These are phyloP conservation scores for Stenolophus ochropezus DNA, from an alignment of 2,888 invertebrate species.

Conservation along the genomic window DNA sequence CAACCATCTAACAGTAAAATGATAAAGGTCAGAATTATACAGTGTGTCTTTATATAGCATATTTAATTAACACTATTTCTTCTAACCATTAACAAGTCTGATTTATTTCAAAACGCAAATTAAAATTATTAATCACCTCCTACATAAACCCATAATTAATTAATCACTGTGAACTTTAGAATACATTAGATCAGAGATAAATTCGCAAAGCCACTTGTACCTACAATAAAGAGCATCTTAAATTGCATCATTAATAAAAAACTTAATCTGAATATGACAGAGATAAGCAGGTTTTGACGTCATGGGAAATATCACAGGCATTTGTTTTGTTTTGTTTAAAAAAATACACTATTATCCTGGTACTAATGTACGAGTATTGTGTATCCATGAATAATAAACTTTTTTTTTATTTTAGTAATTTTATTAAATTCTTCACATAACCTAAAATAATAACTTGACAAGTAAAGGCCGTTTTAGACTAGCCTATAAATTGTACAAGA, in stretches of 20 bases:
- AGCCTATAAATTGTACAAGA: too few relatives aligned
- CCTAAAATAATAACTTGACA: too few relatives aligned
- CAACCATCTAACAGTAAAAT: slow-evolving; percentile 14
- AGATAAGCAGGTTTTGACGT: neutral
- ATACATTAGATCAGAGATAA: slow-evolving; percentile 25
- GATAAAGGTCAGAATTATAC: slow-evolving; percentile 38
- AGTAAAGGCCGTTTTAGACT: too few relatives aligned
- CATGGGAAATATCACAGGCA: slow-evolving; percentile 1
- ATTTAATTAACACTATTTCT: slow-evolving; percentile 48
- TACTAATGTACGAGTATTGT: too few relatives aligned
- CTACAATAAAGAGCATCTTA: slow-evolving; percentile 6
- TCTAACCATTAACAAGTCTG: slow-evolving; percentile 30
- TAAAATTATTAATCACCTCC: slow-evolving; percentile 52
- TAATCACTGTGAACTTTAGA: slow-evolving; percentile 31
- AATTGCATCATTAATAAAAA: slow-evolving; percentile 36
- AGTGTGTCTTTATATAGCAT: slow-evolving; percentile 27
- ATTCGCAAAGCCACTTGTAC: neutral
- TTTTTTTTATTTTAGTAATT: too few relatives aligned
- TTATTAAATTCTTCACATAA: too few relatives aligned
- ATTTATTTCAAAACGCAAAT: slow-evolving; percentile 42
- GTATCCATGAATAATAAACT: too few relatives aligned
- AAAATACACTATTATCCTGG: too few relatives aligned
- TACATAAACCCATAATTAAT: slow-evolving; percentile 42
- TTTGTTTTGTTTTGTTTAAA: neutral
- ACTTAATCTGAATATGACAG: neutral